Evolutionary conservation across 2,888 invertebrate genomes (phyloP).

Genomic region (Dendrolimus pini): DNA sequence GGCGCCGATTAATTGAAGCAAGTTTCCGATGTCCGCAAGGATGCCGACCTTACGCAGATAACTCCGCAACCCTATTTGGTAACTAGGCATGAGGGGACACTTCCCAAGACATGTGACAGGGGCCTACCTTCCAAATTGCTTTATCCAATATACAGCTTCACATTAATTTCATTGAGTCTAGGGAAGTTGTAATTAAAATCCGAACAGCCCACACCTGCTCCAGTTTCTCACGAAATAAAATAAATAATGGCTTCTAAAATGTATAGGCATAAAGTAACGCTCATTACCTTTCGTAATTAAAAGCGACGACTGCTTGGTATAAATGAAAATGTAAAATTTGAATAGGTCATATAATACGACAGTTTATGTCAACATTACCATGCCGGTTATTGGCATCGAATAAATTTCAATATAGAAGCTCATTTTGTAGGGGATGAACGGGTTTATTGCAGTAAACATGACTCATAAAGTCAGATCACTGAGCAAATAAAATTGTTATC

Average conservation of each 20-base stretch:
- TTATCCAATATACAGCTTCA: conserved; percentile 12
- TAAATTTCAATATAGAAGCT: conserved; percentile 40
- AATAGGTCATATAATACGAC: conserved; percentile 20
- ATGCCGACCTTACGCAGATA: conserved; percentile 35
- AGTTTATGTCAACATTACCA: conserved; percentile 20
- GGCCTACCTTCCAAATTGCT: conserved; percentile 33
- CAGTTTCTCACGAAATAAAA: background rate
- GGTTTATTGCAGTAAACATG: conserved; percentile 53
- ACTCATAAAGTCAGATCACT: conserved; percentile 56
- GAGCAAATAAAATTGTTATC: conserved; percentile 51
- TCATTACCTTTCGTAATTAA: background rate
- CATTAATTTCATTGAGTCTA: background rate
- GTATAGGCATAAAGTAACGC: background rate
- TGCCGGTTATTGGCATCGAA: conserved; percentile 31
- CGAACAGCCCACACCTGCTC: conserved; percentile 1
- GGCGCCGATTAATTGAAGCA: conserved; percentile 39
- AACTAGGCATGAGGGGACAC: conserved; percentile 35
- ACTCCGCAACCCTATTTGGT: conserved; percentile 27
- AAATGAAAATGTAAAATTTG: conserved; percentile 24
- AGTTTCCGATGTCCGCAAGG: conserved; percentile 30
- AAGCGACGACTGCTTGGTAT: conserved; percentile 1
- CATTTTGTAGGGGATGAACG: conserved; percentile 30
- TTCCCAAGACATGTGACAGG: conserved; percentile 29
- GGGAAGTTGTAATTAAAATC: conserved; percentile 3
- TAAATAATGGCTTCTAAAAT: background rate